These are phyloP conservation scores for Chrysochloris asiatica DNA, from an alignment of 2,113 vertebrate genomes.

Conservation along the genomic window DNA sequence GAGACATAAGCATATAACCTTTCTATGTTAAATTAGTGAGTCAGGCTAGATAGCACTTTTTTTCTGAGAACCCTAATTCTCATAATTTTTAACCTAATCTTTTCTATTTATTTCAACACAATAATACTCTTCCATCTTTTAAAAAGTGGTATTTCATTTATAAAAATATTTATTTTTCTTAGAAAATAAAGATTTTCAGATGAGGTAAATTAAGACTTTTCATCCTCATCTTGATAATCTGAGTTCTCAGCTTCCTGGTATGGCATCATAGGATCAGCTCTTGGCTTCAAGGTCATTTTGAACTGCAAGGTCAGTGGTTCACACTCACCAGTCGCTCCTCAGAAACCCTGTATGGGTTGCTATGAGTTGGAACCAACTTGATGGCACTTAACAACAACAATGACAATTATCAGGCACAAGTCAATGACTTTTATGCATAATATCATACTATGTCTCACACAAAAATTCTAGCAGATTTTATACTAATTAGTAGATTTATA, in stretches of 20 bases:
- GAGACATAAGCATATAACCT: background rate
- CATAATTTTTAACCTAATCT: background rate
- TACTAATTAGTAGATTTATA: background rate
- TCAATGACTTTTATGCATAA: background rate
- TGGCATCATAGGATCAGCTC: too few species aligned
- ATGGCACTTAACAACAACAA: too few species aligned
- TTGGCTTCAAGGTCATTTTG: too few species aligned
- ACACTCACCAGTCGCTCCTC: too few species aligned
- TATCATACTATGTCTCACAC: background rate
- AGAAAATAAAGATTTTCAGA: background rate
- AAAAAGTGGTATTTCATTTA: background rate
- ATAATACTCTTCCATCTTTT: background rate
- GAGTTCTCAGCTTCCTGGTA: background rate
- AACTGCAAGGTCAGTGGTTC: too few species aligned
- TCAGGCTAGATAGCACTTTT: background rate
- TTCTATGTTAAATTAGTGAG: background rate
- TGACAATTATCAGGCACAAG: background rate
- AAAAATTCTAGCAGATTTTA: accelerated
- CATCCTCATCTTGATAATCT: background rate
- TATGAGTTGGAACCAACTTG: too few species aligned
- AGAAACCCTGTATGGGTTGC: too few species aligned
- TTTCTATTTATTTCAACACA: background rate
- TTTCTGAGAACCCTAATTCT: background rate
- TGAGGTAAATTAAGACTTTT: background rate
- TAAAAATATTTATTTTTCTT: background rate